These are phyloP conservation scores for Triplophysa siluroides DNA, from an alignment of 2,113 vertebrate species.

Conservation along the genomic window DNA sequence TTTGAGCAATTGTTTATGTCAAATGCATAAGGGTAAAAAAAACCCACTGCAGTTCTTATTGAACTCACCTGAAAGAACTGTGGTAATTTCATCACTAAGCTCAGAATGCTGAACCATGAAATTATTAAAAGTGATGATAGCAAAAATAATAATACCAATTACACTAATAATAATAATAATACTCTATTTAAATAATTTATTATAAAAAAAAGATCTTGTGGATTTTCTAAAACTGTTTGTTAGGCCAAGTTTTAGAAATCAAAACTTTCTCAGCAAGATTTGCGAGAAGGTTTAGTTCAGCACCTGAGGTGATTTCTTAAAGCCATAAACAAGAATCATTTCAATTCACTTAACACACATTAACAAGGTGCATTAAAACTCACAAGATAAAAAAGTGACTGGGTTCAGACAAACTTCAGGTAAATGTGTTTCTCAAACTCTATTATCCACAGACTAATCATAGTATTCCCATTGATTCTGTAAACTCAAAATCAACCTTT, in stretches of 20 bases:
- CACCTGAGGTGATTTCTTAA: slow-evolving; percentile 11
- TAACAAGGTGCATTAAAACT: neutral
- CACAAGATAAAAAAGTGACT: neutral
- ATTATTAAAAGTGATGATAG: no score
- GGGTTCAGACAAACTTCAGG: slow-evolving; percentile 1
- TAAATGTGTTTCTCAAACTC: slow-evolving; percentile 16
- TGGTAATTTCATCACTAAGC: no score
- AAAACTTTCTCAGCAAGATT: neutral
- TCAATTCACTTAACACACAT: neutral
- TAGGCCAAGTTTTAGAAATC: neutral
- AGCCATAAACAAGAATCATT: slow-evolving; percentile 8
- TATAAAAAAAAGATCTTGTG: no score
- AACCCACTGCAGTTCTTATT: no score
- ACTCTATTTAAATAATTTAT: no score
- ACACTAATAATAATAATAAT: no score
- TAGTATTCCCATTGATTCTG: neutral
- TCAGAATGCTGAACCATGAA: no score
- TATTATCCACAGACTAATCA: slow-evolving; percentile 6
- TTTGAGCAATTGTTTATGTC: no score
- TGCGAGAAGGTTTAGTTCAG: neutral
- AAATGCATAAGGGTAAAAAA: no score
- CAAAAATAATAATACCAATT: no score
- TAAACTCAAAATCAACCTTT: slow-evolving; percentile 14
- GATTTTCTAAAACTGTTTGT: no score
- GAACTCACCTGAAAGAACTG: no score